Conservation (phyloP, 1,140 invertebrate species). For the Kradibia gibbosae region DNA sequence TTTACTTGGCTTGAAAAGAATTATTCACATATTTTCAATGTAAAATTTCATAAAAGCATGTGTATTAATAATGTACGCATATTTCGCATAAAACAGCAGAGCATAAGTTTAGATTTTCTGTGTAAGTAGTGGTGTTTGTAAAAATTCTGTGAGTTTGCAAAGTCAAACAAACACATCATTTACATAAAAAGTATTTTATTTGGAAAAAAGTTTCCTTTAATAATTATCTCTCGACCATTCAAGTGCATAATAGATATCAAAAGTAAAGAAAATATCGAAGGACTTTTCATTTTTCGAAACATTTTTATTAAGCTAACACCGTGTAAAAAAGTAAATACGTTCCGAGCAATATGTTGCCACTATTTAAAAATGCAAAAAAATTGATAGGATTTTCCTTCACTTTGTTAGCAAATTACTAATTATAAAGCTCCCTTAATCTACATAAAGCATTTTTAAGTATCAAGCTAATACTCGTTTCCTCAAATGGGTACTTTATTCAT, state of each 20-base stretch:
- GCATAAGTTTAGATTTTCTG: background rate
- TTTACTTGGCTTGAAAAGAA: background rate
- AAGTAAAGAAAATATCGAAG: background rate
- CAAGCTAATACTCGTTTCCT: conserved; percentile 4
- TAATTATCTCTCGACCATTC: background rate
- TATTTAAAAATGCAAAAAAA: conserved; percentile 3
- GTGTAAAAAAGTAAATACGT: background rate
- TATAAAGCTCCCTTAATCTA: conserved; percentile 20
- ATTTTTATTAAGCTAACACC: background rate
- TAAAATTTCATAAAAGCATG: background rate
- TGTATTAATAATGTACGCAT: background rate
- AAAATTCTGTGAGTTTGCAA: background rate
- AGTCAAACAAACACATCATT: background rate
- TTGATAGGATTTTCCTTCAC: conserved; percentile 11
- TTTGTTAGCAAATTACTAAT: conserved; percentile 16
- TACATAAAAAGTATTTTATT: background rate
- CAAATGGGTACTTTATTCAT: conserved; percentile 12
- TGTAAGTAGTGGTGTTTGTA: background rate
- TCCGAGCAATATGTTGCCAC: background rate
- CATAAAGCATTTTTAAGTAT: conserved; percentile 26
- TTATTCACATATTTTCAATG: background rate
- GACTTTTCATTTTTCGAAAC: background rate
- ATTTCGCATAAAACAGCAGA: background rate
- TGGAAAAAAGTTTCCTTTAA: background rate
- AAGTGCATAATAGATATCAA: background rate